Percentiles rank a stretch among this genome's conserved stretches.
Conservation (phyloP, 1,140 invertebrate species). For the Spodoptera frugiperda region DNA sequence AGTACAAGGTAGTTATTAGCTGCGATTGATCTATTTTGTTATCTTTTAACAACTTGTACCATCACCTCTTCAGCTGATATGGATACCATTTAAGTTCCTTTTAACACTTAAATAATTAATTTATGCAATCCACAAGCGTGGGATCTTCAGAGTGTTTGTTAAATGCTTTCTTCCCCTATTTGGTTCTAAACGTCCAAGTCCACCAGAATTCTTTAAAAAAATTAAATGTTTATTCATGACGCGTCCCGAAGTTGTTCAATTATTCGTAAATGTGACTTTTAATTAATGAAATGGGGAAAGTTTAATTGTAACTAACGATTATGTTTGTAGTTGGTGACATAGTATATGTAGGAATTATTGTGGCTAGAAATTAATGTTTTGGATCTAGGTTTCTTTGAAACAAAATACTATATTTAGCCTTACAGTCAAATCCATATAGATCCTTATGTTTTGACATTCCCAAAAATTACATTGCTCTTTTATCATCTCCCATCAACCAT, state of each 20-base stretch:
- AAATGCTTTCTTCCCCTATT: not conserved
- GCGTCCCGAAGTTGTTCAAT: constrained; percentile 5
- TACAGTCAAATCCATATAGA: no score
- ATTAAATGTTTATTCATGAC: constrained; percentile 35
- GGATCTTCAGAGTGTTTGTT: not conserved
- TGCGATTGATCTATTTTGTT: no score
- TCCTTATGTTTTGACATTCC: no score
- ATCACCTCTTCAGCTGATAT: no score
- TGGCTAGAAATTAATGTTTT: not conserved
- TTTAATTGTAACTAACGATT: constrained; percentile 43
- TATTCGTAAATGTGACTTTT: constrained; percentile 37
- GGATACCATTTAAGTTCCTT: no score
- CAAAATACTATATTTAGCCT: no score
- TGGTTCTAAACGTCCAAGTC: not conserved
- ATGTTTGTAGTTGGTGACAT: constrained; percentile 11
- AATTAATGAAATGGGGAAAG: constrained; percentile 32
- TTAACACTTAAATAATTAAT: no score
- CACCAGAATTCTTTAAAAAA: not conserved
- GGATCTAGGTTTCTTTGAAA: not conserved
- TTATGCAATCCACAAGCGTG: no score
- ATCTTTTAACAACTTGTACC: no score
- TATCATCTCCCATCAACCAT: no score
- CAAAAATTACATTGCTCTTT: no score
- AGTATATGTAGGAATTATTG: not conserved
- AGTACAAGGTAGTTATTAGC: no score